Percentiles rank a stretch among this genome's conserved stretches.
These are phyloP conservation scores for Agrotis exclamationis DNA, from an alignment of 2,888 invertebrate species.

Conservation along the genomic window DNA sequence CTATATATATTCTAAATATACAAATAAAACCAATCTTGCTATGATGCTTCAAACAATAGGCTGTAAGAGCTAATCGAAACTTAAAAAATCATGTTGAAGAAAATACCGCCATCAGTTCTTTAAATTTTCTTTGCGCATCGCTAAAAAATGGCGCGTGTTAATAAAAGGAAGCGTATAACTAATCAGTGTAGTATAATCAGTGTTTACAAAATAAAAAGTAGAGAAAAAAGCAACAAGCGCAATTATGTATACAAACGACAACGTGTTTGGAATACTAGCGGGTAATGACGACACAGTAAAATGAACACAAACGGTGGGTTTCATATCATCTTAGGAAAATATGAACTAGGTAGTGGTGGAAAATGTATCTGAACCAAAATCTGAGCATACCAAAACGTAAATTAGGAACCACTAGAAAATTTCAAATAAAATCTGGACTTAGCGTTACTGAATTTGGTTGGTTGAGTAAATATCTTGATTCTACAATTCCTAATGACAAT, in stretches of 20 bases:
- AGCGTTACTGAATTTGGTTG: neutral
- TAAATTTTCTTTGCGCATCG: constrained; percentile 10
- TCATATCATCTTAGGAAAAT: constrained; percentile 14
- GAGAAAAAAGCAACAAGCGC: constrained; percentile 51
- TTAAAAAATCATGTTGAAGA: neutral
- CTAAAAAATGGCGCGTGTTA: constrained; percentile 43
- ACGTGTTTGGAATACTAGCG: constrained; percentile 46
- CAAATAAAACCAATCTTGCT: too few species aligned
- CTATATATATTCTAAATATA: too few species aligned
- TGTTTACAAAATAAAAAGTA: constrained; percentile 62
- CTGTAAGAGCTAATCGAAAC: neutral
- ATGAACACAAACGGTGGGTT: neutral
- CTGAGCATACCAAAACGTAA: neutral
- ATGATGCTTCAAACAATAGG: too few species aligned
- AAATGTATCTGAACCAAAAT: neutral
- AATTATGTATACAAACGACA: constrained; percentile 60
- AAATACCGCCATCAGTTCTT: neutral
- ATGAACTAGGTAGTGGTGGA: neutral
- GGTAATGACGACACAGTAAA: constrained; percentile 17
- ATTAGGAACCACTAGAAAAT: neutral
- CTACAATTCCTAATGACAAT: neutral
- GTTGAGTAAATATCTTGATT: neutral
- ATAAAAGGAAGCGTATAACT: constrained; percentile 55
- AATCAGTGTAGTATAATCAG: constrained; percentile 35
- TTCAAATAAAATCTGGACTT: neutral